Evolutionary conservation across 2,113 vertebrate genomes (phyloP), one percentile per base, ranked within the genome.

Genomic region (Phyllopteryx taeniolatus): DNA sequence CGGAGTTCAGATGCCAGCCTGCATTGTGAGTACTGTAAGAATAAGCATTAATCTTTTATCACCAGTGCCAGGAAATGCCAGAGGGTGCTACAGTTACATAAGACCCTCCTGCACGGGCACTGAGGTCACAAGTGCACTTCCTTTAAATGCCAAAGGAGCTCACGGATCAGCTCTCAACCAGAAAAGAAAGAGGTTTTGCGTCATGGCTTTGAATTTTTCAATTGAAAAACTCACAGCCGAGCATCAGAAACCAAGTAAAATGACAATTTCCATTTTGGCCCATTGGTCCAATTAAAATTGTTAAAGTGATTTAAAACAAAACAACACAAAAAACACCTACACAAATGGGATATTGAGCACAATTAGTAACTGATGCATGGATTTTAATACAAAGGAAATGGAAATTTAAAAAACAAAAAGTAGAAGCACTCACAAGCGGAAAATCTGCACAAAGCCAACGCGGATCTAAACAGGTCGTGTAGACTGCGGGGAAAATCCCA

Each of bases 11-110:
- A 63, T 53, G 17, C 43, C 77, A 59, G 71, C 62, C 51, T 72
- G 71, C 12, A 19, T 72, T 76, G 59, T 68, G 54, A 77, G 63
- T 22, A 19, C 74, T 46, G 43, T 77, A 77, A 83, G 80, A 81
- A 79, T 67, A 79, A 49, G 46, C 81, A 77, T 85, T 81, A 67
- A 86, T 81, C 72, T 83, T 83, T 83, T 62, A 85, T 82, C 62
- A 75, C 66, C 62, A 46, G 68, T 79, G 80, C 73, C 69, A 66
- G 81, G 80, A 88, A 88, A 85, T 74, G 81, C 77, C 79, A 71
- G 76, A 79, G 82, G 83, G 76, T 64, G 76, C 75, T 83, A 68
- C 19, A 2, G 19, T 89, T 85, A 81, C 47, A 71, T 84, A 84
- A 88, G 68, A 70, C 60, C 17, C 11, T 31, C 74, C 60, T 63